Evolutionary conservation across 92 coral and sea anemone genomes (phyloP), one percentile per base, ranked within the genome.

Genomic region (Virgularia gustaviana): DNA sequence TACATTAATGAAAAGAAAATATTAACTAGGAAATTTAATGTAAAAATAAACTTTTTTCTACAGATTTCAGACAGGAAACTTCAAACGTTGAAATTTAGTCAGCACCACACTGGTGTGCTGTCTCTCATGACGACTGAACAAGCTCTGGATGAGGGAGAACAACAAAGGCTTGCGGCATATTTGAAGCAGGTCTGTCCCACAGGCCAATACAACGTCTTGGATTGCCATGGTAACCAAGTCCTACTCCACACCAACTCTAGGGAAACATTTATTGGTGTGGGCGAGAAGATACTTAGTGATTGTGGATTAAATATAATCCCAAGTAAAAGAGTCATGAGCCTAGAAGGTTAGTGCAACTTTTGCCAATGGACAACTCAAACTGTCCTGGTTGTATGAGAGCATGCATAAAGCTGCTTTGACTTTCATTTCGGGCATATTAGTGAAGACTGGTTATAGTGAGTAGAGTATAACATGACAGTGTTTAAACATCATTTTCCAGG

Each of bases 261-360:
- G 10, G 54, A 36, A 11, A 52, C 58, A 12, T 68, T 27, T 68
- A 49, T 20, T 16, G 2, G 1, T 0, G 19, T 68, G 18, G 75
- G 75, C 23, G 45, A 49, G 0, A 49, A 30, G 47, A 49, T 68
- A 0, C 9, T 68, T 31, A 33, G 51, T 19, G 38, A 33, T 16
- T 47, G 54, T 38, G 61, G 75, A 32, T 32, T 30, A 2, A 68
- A 68, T 52, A 33, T 52, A n/a, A 47, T 68, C 11, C 57, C 47
- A 28, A 15, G 51, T 20, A 68, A 45, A 12, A 15, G 38, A 19
- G 22, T 68, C 45, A 49, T 54, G 16, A 5, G 10, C 35, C 54
- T 68, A 49, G 75, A 68, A 68, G 75, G 75, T 68, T n/a, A 29
- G 60, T 9, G 11, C n/a, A n/a, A n/a, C n/a, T n/a, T n/a, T n/a